A percentile compares a stretch with the other conserved stretches of the same genome.
These are phyloP conservation scores for Cistogaster globosa DNA, from an alignment of 2,888 invertebrate genomes.

Conservation along the genomic window DNA sequence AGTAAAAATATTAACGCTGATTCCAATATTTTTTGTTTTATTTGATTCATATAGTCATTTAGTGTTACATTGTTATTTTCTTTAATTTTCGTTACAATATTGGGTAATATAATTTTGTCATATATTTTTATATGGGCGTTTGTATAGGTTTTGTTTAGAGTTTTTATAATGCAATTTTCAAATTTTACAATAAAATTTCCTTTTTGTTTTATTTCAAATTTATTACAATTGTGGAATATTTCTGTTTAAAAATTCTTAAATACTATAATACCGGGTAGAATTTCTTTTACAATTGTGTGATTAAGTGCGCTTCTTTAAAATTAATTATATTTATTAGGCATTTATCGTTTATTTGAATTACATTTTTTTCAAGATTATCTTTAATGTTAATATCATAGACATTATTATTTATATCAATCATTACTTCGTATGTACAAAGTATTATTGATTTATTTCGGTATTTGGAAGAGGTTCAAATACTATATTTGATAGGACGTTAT, in stretches of 20 bases:
- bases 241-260: constrained; percentile 54
- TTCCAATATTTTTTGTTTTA: neutral
- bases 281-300: too few relatives aligned
- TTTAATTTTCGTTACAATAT: constrained; percentile 47
- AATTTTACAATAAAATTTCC: too few relatives aligned
- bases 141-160: constrained; percentile 24
- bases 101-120: constrained; percentile 55
- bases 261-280: constrained; percentile 38
- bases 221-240: too few relatives aligned
- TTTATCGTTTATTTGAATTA: neutral
- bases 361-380: neutral
- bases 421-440: too few relatives aligned
- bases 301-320: too few relatives aligned
- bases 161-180: constrained; percentile 51
- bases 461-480: too few relatives aligned
- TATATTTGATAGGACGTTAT: neutral
- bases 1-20: neutral
- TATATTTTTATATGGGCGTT: constrained; percentile 43
- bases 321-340: constrained; percentile 5
- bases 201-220: too few relatives aligned
- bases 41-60: neutral
- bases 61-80: too few relatives aligned
- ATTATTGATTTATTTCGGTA: too few relatives aligned
- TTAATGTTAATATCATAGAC: neutral
- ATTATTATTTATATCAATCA: too few relatives aligned